Evolutionary conservation across 1,140 invertebrate genomes (phyloP).

Genomic region (Pectinophora gossypiella): DNA sequence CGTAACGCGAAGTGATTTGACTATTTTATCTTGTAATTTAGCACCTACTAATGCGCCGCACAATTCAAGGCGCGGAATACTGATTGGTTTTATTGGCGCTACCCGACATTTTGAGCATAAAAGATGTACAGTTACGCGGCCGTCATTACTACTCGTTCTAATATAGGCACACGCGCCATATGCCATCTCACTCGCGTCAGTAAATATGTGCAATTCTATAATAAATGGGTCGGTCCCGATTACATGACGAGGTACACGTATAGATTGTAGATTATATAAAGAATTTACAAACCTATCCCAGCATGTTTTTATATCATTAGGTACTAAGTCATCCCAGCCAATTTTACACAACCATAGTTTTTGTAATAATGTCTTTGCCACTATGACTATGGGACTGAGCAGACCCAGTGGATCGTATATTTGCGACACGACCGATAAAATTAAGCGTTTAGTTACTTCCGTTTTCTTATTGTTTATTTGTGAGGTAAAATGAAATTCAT

Average conservation of each 20-base stretch:
- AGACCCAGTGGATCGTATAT: neutral
- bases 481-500: neutral
- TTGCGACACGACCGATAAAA: neutral
- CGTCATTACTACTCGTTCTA: slow-evolving; percentile 7
- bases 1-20: neutral
- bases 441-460: neutral
- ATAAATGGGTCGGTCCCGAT: neutral
- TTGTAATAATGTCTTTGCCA: neutral
- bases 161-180: slow-evolving; percentile 33
- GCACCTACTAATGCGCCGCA: slow-evolving; percentile 2
- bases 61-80: slow-evolving; percentile 6
- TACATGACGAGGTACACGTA: neutral
- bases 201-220: neutral
- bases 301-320: neutral
- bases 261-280: neutral
- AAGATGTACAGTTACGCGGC: neutral
- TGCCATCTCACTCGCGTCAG: slow-evolving; percentile 3
- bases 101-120: neutral
- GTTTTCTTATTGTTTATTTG: neutral
- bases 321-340: neutral
- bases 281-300: slow-evolving; percentile 1
- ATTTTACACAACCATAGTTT: neutral
- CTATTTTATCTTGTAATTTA: neutral
- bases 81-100: neutral
- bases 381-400: neutral